Base-by-base conservation (phyloP, 2,113 vertebrate genomes). In the Noctilio leporinus region DNA sequence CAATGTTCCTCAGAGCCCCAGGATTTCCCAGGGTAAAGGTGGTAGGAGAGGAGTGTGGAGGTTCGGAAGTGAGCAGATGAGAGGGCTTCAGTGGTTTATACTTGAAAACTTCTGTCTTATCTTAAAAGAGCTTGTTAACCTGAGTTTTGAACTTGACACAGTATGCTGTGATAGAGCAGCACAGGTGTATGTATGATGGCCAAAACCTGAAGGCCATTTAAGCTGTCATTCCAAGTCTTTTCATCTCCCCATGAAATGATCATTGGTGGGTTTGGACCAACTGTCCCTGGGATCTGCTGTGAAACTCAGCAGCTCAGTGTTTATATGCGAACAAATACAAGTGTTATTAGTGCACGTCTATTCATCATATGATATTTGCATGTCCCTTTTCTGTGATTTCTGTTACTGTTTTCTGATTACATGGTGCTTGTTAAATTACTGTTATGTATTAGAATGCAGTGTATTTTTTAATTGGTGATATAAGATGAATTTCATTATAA, bases 401-500 rank as follows among this genome's bases (percentile, higher is more conserved):
- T 93, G 0, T 64, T 19, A 73, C 20, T 94, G 35, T 90, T 94
- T 43, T 86, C 55, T 92, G 72, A 76, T 95, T 85, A 43, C 5
- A 20, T 17, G 90, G 20, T 59, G 3, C 14, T 75, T 73, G 14
- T 80, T 78, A 92, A 86, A 55, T 82, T 72, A 47, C 62, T 84
- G 0, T 73, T 88, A 53, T 5, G 55, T 91, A 84, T 81, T 78
- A 55, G 49, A 95, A 55, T 72, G 9, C 40, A 73, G 10, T 35
- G n/a, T 89, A 9, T 49, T 75, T 91, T 95, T 62, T 43, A 80
- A 28, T 80, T 30, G 35, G 24, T 57, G 24, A 45, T 76, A 72
- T 59, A 78, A 80, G 38, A 10, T 86, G 5, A 84, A 43, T 93
- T 94, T 92, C 35, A 43, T 93, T 85, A 93, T 93, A 75, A 89